These are phyloP conservation scores for Uria lomvia DNA, from an alignment of 2,113 vertebrate species.

Conservation along the genomic window DNA sequence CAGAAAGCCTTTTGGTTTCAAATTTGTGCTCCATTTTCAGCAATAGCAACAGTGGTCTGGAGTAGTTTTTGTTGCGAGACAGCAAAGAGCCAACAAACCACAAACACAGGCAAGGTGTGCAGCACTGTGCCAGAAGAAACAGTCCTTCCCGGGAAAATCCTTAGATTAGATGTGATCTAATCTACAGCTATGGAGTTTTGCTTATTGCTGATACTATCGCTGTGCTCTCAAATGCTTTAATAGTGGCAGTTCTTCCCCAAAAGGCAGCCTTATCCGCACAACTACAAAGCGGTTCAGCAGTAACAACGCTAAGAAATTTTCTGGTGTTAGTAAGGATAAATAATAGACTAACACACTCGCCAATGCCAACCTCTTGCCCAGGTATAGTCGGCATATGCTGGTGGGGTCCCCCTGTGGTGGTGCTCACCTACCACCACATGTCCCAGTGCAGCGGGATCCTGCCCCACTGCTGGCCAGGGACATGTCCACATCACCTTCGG, in stretches of 20 bases:
- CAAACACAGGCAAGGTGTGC: not conserved
- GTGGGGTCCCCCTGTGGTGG: accelerated
- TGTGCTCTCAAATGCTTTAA: not conserved
- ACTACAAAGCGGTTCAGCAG: not conserved
- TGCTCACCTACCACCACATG: accelerated
- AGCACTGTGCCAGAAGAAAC: not conserved
- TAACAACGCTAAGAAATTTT: not conserved
- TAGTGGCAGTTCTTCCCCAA: not conserved
- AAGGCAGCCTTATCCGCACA: not conserved
- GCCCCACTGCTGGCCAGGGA: accelerated
- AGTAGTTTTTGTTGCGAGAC: not conserved
- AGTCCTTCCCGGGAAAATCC: not conserved
- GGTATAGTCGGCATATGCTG: not conserved
- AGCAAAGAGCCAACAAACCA: not conserved
- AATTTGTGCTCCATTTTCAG: not conserved
- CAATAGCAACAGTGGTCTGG: not conserved
- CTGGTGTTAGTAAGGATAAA: not conserved
- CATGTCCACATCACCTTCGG: accelerated
- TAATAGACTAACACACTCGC: not conserved
- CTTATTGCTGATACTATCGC: not conserved
- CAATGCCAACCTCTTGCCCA: not conserved
- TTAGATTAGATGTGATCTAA: not conserved
- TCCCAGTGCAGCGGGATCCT: not conserved
- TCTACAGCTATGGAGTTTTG: not conserved
- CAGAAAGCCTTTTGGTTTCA: not conserved